Conservation (phyloP, 2,888 invertebrate species). For the Bombylius major region DNA sequence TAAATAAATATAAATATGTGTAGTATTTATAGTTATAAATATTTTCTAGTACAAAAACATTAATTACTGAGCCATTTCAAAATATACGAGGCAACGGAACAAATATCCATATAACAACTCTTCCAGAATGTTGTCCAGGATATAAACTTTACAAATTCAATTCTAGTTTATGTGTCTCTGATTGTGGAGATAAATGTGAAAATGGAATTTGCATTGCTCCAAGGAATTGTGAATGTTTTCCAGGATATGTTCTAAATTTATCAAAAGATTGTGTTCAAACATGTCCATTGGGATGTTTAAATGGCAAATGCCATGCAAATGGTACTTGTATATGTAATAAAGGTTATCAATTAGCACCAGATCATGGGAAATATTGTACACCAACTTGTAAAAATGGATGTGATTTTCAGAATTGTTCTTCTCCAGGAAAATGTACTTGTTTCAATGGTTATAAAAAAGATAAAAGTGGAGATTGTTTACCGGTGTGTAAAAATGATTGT, state of each 20-base stretch:
- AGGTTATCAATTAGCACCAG: slow-evolving; percentile 28
- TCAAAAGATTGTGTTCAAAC: slow-evolving; percentile 48
- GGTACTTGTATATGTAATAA: slow-evolving; percentile 48
- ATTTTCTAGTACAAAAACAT: neutral
- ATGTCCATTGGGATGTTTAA: slow-evolving; percentile 54
- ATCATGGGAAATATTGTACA: slow-evolving; percentile 36
- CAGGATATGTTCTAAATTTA: slow-evolving; percentile 45
- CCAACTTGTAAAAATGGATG: slow-evolving; percentile 38
- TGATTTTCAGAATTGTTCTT: slow-evolving; percentile 40
- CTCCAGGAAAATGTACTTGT: slow-evolving; percentile 31
- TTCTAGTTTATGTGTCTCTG: slow-evolving; percentile 37
- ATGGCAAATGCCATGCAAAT: slow-evolving; percentile 47
- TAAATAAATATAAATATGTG: too few species aligned
- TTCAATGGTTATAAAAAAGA: slow-evolving; percentile 28
- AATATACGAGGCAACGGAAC: slow-evolving; percentile 31
- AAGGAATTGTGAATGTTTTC: slow-evolving; percentile 42
- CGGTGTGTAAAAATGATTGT: slow-evolving; percentile 13
- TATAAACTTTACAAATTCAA: slow-evolving; percentile 48
- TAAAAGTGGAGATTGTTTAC: slow-evolving; percentile 15
- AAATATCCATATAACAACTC: slow-evolving; percentile 47
- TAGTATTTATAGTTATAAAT: too few species aligned
- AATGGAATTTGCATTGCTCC: slow-evolving; percentile 47
- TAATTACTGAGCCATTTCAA: neutral
- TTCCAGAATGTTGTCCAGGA: slow-evolving; percentile 59
- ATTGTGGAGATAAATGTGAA: slow-evolving; percentile 37